Conservation (phyloP, 2,113 vertebrate genomes). For the Xyrauchen texanus region DNA sequence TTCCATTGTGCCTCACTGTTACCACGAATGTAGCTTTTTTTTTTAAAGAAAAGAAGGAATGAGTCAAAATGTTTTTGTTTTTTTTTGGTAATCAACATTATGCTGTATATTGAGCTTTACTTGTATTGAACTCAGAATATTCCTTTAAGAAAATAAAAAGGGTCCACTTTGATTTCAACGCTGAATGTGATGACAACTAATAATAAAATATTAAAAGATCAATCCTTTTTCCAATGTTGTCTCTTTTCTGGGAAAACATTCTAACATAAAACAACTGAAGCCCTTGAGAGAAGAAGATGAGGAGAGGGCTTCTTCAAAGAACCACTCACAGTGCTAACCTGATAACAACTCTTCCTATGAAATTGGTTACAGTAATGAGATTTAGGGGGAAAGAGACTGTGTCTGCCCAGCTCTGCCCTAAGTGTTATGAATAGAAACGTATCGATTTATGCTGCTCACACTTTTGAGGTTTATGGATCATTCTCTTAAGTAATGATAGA, state of each 20-base stretch:
- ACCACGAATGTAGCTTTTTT: no score
- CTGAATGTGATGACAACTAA: no score
- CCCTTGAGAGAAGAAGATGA: constrained; percentile 39
- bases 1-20: no score
- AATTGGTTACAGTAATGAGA: constrained; percentile 71
- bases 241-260: constrained; percentile 41
- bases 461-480: constrained; percentile 55
- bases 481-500: constrained; percentile 28
- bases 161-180: no score
- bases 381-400: constrained; percentile 66
- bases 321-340: constrained; percentile 60
- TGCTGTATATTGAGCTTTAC: no score
- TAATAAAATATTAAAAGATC: background rate
- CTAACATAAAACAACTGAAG: constrained; percentile 25
- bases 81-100: no score
- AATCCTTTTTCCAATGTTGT: background rate
- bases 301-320: constrained; percentile 33
- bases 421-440: constrained; percentile 56
- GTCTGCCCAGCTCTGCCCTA: constrained; percentile 51
- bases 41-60: no score
- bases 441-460: constrained; percentile 53
- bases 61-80: no score
- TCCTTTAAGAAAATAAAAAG: no score
- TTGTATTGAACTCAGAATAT: no score
- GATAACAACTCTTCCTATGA: constrained; percentile 71